phyloP scores from a whole-genome alignment of 2,113 vertebrate species.

The Oxyura jamaicensis region DNA sequence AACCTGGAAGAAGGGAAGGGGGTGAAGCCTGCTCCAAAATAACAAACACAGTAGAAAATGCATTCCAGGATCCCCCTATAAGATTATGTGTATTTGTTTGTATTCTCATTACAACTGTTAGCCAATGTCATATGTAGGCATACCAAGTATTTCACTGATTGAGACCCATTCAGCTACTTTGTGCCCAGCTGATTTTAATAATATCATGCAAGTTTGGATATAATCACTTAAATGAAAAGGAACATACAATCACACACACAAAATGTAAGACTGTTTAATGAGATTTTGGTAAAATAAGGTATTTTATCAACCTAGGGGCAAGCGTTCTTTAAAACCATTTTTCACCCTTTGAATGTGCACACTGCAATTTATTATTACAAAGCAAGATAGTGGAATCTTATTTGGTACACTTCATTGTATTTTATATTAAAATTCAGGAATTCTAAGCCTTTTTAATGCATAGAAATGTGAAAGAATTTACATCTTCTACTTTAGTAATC shows the following conservation, averaged over 20 bases:
- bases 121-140: background rate
- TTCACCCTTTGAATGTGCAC: slow-evolving; percentile 60
- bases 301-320: slow-evolving; percentile 49
- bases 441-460: slow-evolving; percentile 79
- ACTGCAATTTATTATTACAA: slow-evolving; percentile 73
- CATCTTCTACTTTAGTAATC: slow-evolving; percentile 77
- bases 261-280: slow-evolving; percentile 1
- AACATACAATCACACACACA: background rate
- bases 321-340: slow-evolving; percentile 52
- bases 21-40: background rate
- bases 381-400: slow-evolving; percentile 72
- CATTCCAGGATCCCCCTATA: background rate
- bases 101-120: background rate
- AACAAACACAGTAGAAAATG: background rate
- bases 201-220: background rate
- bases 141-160: background rate
- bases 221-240: background rate
- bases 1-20: background rate
- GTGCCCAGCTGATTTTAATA: background rate
- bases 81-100: background rate
- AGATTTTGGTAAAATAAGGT: slow-evolving; percentile 42
- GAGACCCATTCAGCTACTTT: background rate
- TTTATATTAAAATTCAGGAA: slow-evolving; percentile 78
- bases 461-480: slow-evolving; percentile 79
- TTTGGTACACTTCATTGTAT: slow-evolving; percentile 80